Evolutionary conservation across 2,888 invertebrate genomes (phyloP).

Genomic region (Furcula furcula): DNA sequence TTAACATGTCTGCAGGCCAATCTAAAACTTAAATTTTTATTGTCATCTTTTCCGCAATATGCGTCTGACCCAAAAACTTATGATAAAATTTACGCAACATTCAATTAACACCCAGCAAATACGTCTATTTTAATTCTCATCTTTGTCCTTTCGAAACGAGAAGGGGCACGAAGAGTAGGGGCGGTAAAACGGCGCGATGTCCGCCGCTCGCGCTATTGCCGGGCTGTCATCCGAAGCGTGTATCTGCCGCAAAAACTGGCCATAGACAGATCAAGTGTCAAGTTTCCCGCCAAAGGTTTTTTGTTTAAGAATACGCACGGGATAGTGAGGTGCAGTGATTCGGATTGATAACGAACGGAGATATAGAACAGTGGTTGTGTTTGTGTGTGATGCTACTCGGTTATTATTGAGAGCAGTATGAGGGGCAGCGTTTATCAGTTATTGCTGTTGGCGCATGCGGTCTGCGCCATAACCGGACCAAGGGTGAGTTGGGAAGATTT

Average conservation of each 20-base stretch:
- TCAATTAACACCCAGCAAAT: constrained; percentile 50
- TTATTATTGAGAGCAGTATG: constrained; percentile 70
- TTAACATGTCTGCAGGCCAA: constrained; percentile 2
- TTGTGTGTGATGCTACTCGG: constrained; percentile 74
- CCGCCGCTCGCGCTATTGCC: constrained; percentile 62
- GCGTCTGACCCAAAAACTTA: constrained; percentile 33
- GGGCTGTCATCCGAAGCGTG: constrained; percentile 56
- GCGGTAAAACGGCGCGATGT: constrained; percentile 71
- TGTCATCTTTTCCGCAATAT: constrained; percentile 15
- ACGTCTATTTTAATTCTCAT: constrained; percentile 46
- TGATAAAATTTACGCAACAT: constrained; percentile 53
- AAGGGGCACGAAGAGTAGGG: constrained; percentile 72
- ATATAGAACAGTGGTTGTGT: constrained; percentile 53
- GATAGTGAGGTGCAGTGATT: constrained; percentile 44
- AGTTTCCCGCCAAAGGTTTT: constrained; percentile 32
- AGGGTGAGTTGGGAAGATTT: no score
- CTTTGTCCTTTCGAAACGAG: constrained; percentile 76
- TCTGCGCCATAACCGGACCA: constrained; percentile 75
- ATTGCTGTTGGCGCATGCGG: constrained; percentile 72
- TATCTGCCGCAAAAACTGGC: constrained; percentile 44
- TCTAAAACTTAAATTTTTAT: constrained; percentile 1
- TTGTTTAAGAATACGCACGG: constrained; percentile 26
- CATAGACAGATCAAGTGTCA: constrained; percentile 38
- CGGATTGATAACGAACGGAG: constrained; percentile 45
- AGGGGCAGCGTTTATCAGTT: constrained; percentile 66